phyloP scores from a whole-genome alignment of 2,113 vertebrate species.

The Rallus limicola region DNA sequence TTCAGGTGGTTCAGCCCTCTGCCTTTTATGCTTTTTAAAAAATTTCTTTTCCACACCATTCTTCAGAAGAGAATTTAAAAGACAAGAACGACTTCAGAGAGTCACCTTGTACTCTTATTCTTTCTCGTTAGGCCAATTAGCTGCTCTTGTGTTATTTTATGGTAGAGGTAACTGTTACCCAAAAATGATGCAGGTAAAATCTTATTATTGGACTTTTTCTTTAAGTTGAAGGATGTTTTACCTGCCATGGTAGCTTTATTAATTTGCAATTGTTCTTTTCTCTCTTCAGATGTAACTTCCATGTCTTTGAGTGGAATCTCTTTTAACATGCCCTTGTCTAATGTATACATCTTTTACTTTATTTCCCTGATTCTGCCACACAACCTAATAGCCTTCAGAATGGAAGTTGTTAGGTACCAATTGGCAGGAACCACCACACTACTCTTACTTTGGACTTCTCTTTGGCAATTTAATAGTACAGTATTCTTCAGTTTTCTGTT shows the following conservation, averaged over 20 bases:
- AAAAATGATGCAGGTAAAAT: background rate
- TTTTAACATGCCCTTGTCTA: background rate
- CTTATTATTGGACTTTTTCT: background rate
- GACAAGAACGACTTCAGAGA: background rate
- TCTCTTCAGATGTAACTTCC: background rate
- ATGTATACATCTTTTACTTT: background rate
- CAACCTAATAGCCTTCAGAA: background rate
- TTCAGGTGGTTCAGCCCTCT: background rate
- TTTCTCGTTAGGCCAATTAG: background rate
- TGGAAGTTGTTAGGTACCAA: background rate
- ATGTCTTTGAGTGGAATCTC: background rate
- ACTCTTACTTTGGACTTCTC: background rate
- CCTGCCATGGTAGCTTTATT: background rate
- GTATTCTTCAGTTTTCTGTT: background rate
- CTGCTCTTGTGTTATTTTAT: background rate
- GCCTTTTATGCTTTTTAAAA: background rate
- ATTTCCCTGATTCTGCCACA: background rate
- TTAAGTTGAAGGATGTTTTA: background rate
- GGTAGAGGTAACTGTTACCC: background rate
- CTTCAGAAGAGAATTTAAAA: background rate
- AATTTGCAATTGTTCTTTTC: background rate
- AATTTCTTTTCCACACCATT: background rate
- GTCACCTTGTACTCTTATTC: background rate
- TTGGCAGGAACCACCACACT: background rate
- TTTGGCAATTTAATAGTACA: background rate